phyloP scores from a whole-genome alignment of 2,888 invertebrate species.

The Pterostichus madidus region DNA sequence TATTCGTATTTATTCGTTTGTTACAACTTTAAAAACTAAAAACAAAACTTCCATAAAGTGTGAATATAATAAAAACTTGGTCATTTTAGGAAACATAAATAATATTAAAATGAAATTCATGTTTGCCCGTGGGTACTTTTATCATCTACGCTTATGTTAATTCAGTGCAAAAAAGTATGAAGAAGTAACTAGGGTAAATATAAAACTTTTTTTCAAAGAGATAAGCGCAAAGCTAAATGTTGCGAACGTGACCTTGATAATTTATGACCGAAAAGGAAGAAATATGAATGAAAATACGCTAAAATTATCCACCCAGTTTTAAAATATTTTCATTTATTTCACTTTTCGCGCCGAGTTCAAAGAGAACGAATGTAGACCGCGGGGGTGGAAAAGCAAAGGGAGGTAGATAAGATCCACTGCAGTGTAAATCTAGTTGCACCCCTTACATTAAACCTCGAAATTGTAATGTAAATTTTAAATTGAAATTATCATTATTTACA shows the following conservation, averaged over 20 bases:
- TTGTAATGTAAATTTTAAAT: conserved; percentile 54
- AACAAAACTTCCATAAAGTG: no score
- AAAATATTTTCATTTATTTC: conserved; percentile 58
- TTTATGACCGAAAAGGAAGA: conserved; percentile 36
- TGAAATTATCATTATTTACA: conserved; percentile 57
- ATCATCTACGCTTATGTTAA: conserved; percentile 37
- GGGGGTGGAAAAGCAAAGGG: no score
- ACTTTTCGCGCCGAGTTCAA: conserved; percentile 15
- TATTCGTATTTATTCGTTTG: no score
- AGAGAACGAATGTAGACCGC: neutral
- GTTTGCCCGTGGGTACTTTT: neutral
- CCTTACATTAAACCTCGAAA: conserved; percentile 24
- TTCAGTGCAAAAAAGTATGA: conserved; percentile 29
- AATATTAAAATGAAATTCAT: conserved; percentile 5
- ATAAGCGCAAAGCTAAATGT: conserved; percentile 37
- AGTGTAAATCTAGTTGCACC: neutral
- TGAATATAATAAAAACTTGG: no score
- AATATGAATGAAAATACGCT: conserved; percentile 49
- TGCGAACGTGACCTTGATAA: conserved; percentile 43
- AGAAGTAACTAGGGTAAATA: conserved; percentile 18
- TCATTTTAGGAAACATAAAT: neutral
- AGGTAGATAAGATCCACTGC: neutral
- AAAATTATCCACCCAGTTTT: conserved; percentile 18
- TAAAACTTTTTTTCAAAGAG: conserved; percentile 51
- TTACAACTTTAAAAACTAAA: no score